Evolutionary conservation across 1,140 invertebrate genomes (phyloP), one percentile per base, ranked within the genome.

Genomic region (Nilaparvata lugens): DNA sequence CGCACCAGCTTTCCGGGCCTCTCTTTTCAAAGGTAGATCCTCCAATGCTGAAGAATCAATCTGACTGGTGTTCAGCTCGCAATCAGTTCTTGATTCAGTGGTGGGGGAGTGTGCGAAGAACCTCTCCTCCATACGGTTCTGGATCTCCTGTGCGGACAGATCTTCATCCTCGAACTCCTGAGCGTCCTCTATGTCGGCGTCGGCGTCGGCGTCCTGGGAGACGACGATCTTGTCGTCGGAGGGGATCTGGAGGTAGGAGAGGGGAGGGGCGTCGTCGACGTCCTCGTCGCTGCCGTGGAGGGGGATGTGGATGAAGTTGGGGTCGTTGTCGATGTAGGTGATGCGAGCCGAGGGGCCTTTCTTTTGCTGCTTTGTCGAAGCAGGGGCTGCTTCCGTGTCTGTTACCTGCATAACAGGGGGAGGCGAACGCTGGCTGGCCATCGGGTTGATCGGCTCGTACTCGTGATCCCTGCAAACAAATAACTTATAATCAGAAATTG

Each of bases 391-490:
- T 57, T 52, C 51, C 48, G 42, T 31, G 14, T 56, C 55, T 21
- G 61, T 53, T 28, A 52, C 43, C 18, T 28, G 28, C 42, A 65
- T 40, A 59, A 64, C 63, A 62, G 68, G 65, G 55, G 67, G 65
- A 7, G 61, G 61, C 19, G 59, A 57, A 11, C 56, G 53, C 54
- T 61, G 11, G 53, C 40, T 42, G 51, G 63, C 48, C 64, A 68
- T 62, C 40, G 68, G 71, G 56, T 65, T 71, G 68, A 91, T 83
- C 63, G 88, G 87, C 77, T 92, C 89, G 77, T 92, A 93, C 73
- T 91, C 87, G 81, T 93, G 89, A 79, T 91, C 89, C 80, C 88
- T 91, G 78, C 24, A 52, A 40, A 60, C 28, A 59, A 56, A 53
- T 21, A 53, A 61, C 14, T 16, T n/a, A n/a, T n/a, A n/a, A 31